phyloP scores from a whole-genome alignment of 2,888 invertebrate genomes.

The Eretmocerus hayati region DNA sequence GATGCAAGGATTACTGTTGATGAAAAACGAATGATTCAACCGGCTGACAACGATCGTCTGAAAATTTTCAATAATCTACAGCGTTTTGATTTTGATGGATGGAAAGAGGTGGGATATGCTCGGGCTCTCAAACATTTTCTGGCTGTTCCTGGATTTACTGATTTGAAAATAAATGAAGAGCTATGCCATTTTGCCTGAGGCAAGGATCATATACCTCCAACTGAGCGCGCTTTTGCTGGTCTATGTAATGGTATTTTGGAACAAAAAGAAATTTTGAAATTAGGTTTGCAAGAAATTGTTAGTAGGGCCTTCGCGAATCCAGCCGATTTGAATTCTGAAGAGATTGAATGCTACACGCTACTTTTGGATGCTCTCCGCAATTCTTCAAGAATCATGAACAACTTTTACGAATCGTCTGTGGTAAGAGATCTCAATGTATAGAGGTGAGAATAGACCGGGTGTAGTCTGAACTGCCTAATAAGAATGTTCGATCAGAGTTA shows the following conservation, averaged over 20 bases:
- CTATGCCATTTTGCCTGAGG: slow-evolving; percentile 26
- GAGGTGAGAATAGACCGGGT: neutral
- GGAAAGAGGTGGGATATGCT: slow-evolving; percentile 21
- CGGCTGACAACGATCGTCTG: slow-evolving; percentile 1
- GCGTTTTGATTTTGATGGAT: slow-evolving; percentile 14
- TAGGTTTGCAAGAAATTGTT: slow-evolving; percentile 4
- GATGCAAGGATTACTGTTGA: neutral
- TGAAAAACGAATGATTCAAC: neutral
- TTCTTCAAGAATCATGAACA: neutral
- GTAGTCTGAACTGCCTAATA: neutral
- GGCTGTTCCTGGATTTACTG: slow-evolving; percentile 14
- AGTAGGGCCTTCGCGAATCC: slow-evolving; percentile 8
- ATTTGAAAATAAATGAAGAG: slow-evolving; percentile 28
- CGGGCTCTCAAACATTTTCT: slow-evolving; percentile 11
- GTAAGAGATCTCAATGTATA: neutral
- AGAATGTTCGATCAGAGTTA: neutral
- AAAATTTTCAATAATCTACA: slow-evolving; percentile 9
- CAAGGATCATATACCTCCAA: slow-evolving; percentile 2
- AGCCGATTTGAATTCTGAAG: neutral
- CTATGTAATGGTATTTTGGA: no score
- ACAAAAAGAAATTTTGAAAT: slow-evolving; percentile 7
- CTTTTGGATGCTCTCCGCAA: neutral
- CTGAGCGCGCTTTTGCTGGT: slow-evolving; percentile 6
- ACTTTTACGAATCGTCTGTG: neutral
- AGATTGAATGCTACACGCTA: neutral